Base-by-base conservation (phyloP, 2,888 invertebrate species). In the Agrotis puta region DNA sequence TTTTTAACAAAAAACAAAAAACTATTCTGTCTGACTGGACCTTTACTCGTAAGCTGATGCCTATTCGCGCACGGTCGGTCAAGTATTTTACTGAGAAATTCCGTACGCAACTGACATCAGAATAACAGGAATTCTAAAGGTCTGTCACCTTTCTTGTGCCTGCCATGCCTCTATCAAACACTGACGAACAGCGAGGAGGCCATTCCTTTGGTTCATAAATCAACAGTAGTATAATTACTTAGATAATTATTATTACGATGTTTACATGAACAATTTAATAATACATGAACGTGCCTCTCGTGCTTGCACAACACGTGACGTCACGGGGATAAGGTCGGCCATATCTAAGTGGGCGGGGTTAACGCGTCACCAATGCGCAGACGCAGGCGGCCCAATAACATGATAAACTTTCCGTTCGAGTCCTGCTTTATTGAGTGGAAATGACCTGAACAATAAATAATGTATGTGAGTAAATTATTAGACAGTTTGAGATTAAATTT, bases 341-440 rank as follows among this genome's bases (percentile, higher is more conserved):
- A 22, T 83, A 82, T 83, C 77, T 65, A 57, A 80, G 83, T 77
- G 83, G 73, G 83, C 82, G 77, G 83, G 81, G 82, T 68, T 43
- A 70, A 68, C 65, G 65, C 82, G 79, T 66, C 81, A 62, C 59
- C 9, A 45, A 43, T 53, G 63, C 43, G 51, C 57, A 9, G 3
- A 58, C 51, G 57, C 57, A 13, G 3, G 33, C 59, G 67, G 27
- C 65, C 56, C 16, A 67, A 54, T 59, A 61, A 70, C 65, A 54
- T 54, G 27, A 66, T 77, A 70, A 82, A 82, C 56, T 74, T 79
- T 83, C 77, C 83, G 57, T 79, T 76, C 27, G 39, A 27, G 11
- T 51, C 5, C 48, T 67, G 64, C 16, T 58, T 72, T 48, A 50
- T 62, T 76, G 68, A 45, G 57, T 54, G 59, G 70, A 78, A 72